Evolutionary conservation across 2,888 invertebrate species (phyloP).

Genomic region (Aspidiotus rigidus): DNA sequence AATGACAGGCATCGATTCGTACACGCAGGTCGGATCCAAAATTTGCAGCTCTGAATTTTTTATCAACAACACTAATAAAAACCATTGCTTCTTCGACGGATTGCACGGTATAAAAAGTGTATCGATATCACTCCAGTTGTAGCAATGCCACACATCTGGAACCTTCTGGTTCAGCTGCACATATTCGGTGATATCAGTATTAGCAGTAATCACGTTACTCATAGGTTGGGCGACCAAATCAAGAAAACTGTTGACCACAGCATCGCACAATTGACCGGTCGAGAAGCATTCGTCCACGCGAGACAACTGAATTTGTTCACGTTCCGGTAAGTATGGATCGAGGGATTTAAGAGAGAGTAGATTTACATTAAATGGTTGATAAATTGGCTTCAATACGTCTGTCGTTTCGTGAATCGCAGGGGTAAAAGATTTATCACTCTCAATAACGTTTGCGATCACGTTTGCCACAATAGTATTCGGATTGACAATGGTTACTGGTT

Average conservation of each 20-base stretch:
- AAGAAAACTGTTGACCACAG: slow-evolving; percentile 23
- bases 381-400: slow-evolving; percentile 22
- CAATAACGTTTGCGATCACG: background rate
- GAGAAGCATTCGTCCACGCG: slow-evolving; percentile 12
- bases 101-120: slow-evolving; percentile 30
- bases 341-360: slow-evolving; percentile 18
- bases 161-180: slow-evolving; percentile 16
- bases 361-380: slow-evolving; percentile 22
- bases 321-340: slow-evolving; percentile 11
- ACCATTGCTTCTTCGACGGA: slow-evolving; percentile 28
- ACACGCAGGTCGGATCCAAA: slow-evolving; percentile 15
- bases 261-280: slow-evolving; percentile 22
- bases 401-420: slow-evolving; percentile 15
- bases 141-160: slow-evolving; percentile 23
- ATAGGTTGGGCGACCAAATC: slow-evolving; percentile 9
- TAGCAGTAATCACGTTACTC: slow-evolving; percentile 14
- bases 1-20: background rate
- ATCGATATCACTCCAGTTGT: slow-evolving; percentile 21
- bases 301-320: slow-evolving; percentile 9
- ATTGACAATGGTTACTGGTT: background rate
- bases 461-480: slow-evolving; percentile 12
- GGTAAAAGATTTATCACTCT: slow-evolving; percentile 8
- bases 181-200: slow-evolving; percentile 15
- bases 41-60: slow-evolving; percentile 20
- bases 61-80: slow-evolving; percentile 20